Conservation (phyloP, 1,140 invertebrate genomes). For the Drosophila ambigua region DNA sequence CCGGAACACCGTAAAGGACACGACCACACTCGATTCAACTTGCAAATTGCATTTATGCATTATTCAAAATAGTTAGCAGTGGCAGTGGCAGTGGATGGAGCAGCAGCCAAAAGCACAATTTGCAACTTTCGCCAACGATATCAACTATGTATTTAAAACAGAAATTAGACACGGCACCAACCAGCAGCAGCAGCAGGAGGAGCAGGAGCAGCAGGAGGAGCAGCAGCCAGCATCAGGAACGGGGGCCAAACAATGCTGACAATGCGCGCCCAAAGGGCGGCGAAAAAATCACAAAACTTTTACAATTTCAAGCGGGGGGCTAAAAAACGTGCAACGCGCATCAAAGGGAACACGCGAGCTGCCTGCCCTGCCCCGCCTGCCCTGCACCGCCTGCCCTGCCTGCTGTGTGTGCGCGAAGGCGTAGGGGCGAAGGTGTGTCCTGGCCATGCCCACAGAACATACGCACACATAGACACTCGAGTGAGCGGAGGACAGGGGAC, state of each 20-base stretch:
- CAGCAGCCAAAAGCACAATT: slow-evolving; percentile 52
- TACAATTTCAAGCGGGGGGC: slow-evolving; percentile 66
- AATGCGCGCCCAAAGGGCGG: slow-evolving; percentile 58
- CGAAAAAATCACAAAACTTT: slow-evolving; percentile 64
- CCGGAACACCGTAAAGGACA: slow-evolving; percentile 12
- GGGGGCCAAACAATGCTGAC: slow-evolving; percentile 35
- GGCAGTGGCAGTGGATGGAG: not conserved
- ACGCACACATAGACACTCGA: too few species aligned
- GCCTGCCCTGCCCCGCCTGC: too few species aligned
- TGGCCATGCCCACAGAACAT: too few species aligned
- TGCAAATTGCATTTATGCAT: slow-evolving; percentile 49
- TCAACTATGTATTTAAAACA: slow-evolving; percentile 80
- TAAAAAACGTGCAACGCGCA: slow-evolving; percentile 70
- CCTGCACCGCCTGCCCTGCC: not conserved
- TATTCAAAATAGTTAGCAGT: slow-evolving; percentile 57
- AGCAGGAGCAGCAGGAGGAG: slow-evolving; percentile 5
- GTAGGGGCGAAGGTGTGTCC: not conserved
- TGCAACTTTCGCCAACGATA: slow-evolving; percentile 65
- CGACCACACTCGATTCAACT: slow-evolving; percentile 45
- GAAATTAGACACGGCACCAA: slow-evolving; percentile 73
- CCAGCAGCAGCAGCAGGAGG: slow-evolving; percentile 11
- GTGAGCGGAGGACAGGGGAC: not conserved
- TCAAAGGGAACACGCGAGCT: slow-evolving; percentile 64
- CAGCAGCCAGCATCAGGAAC: slow-evolving; percentile 11
- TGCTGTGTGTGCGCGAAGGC: not conserved